Conservation (phyloP, 2,888 invertebrate species). For the Piscicola geometra region DNA sequence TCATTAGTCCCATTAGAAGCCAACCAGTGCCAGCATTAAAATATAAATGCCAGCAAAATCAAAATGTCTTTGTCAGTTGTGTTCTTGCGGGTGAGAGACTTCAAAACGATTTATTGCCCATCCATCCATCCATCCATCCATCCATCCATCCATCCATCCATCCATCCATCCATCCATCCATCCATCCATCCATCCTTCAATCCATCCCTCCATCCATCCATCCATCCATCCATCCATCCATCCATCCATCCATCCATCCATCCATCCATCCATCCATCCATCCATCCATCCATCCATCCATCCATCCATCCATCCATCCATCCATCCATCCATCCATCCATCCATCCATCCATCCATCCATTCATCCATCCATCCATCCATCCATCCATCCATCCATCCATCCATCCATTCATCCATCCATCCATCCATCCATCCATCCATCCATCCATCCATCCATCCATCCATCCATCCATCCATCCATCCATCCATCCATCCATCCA, state of each 20-base stretch:
- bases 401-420: conserved; percentile 8
- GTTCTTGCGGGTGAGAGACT: background rate
- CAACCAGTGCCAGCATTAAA: no score
- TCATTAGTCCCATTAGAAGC: no score
- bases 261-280: background rate
- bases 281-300: no score
- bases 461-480: background rate
- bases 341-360: background rate
- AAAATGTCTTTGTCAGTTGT: background rate
- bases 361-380: background rate
- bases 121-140: background rate
- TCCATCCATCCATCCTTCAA: background rate
- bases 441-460: background rate
- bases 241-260: background rate
- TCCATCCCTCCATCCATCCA: background rate
- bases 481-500: background rate
- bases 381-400: background rate
- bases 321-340: no score
- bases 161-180: background rate
- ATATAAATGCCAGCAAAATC: background rate
- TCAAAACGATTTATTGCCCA: background rate
- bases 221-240: background rate
- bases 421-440: background rate
- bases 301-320: no score
- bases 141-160: conserved; percentile 20